These are phyloP conservation scores for Dasypogon diadema DNA, from an alignment of 2,888 invertebrate species.

Conservation along the genomic window DNA sequence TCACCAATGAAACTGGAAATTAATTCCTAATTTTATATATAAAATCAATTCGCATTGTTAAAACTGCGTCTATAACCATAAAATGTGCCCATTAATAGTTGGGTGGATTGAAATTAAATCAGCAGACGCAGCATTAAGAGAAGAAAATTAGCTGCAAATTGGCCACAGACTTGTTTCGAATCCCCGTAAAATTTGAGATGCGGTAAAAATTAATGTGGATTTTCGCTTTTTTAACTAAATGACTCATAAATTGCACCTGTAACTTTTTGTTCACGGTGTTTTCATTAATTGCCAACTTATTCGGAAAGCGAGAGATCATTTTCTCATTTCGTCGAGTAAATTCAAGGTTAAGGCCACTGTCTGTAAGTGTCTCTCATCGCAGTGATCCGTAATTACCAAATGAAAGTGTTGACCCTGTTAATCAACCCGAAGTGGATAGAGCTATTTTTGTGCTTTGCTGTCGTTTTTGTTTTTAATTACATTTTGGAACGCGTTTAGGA, in stretches of 20 bases:
- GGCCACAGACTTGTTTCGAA: too few species aligned
- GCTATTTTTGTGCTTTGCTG: too few species aligned
- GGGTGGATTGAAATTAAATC: too few species aligned
- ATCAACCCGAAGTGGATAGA: background rate
- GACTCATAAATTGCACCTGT: background rate
- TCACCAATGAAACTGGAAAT: too few species aligned
- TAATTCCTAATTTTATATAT: too few species aligned
- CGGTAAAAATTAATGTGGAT: background rate
- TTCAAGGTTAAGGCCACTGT: background rate
- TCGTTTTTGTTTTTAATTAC: too few species aligned
- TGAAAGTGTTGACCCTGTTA: constrained; percentile 1
- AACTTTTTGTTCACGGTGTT: background rate
- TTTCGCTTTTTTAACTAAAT: background rate
- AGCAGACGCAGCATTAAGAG: too few species aligned
- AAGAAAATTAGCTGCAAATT: too few species aligned
- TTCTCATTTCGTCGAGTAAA: background rate
- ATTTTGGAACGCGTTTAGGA: too few species aligned
- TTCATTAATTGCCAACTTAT: background rate
- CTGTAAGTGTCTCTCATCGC: background rate
- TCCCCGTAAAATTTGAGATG: background rate
- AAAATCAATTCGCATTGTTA: too few species aligned
- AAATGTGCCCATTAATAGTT: too few species aligned
- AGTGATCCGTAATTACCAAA: background rate
- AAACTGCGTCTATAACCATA: too few species aligned
- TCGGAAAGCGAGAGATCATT: background rate